A percentile compares a stretch with the other conserved stretches of the same genome.
phyloP scores from a whole-genome alignment of 1,140 invertebrate species.

The Lepidotrigona ventralis region DNA sequence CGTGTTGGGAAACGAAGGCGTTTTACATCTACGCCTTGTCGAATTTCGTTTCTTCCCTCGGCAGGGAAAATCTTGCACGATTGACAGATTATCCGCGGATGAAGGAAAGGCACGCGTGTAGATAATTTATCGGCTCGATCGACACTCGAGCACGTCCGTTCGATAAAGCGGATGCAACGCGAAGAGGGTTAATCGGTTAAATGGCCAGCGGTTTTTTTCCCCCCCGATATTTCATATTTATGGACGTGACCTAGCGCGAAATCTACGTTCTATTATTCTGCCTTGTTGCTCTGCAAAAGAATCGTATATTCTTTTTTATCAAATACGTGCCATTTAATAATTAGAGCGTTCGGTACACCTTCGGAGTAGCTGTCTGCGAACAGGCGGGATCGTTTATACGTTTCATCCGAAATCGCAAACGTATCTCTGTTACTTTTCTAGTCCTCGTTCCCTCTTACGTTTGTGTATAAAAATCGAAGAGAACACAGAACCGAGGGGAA shows the following conservation, averaged over 20 bases:
- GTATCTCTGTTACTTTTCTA: too few species aligned
- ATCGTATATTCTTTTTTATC: neutral
- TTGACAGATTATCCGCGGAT: conserved; percentile 23
- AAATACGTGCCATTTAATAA: conserved; percentile 20
- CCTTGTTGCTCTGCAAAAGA: neutral
- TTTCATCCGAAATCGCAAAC: neutral
- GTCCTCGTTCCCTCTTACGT: neutral
- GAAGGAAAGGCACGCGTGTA: neutral
- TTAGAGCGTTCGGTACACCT: neutral
- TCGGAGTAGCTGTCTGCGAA: neutral
- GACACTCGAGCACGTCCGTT: neutral
- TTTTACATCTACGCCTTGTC: conserved; percentile 4
- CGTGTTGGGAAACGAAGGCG: neutral
- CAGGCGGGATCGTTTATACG: neutral
- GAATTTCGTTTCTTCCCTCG: conserved; percentile 18
- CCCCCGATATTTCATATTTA: conserved; percentile 22
- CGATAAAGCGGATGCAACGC: neutral
- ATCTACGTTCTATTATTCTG: conserved; percentile 3
- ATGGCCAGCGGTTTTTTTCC: neutral
- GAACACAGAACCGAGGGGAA: neutral
- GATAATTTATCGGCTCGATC: conserved; percentile 28
- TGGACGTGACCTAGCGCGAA: neutral
- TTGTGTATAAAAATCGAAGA: neutral
- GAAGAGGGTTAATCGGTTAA: neutral
- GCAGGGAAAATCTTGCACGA: too few species aligned